Evolutionary conservation across 1,140 invertebrate species (phyloP), one percentile per base, ranked within the genome.

Genomic region (Pseudomyrmex flavicornis): DNA sequence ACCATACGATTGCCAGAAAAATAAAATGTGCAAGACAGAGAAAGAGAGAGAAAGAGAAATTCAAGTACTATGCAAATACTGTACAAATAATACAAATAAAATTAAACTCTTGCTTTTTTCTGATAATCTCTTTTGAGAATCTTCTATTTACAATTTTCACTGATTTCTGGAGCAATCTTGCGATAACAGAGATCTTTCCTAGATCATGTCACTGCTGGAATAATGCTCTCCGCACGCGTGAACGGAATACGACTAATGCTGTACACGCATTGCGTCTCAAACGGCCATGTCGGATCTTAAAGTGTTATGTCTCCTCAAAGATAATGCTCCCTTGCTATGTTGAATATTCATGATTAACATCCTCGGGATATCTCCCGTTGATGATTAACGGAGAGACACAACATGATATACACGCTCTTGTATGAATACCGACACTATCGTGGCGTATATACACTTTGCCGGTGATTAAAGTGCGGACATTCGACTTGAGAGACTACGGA

Each of bases 281-380:
- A 85, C 66, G 68, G 75, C 70, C 56, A 46, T 79, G 74, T 74
- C 72, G 68, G 70, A 82, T 61, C 66, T 75, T 72, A 89, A 90
- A 89, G 89, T 87, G 85, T 59, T 83, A 82, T 84, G 82, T 76
- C 58, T 56, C 65, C 73, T 83, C 75, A 65, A 84, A 91, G 89
- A 91, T 91, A 89, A 91, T 80, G 82, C 62, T 85, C 22, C 62
- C 73, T 62, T 58, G 35, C 63, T 58, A 50, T 13, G 15, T 50
- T 90, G 89, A 90, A 91, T 91, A 91, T 91, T 91, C 90, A 91
- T 90, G 88, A 85, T 85, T 87, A 73, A 82, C 65, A 69, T 79
- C 76, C 56, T 35, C 77, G 61, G 46, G 65, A 72, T 73, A 84
- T 50, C 35, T 35, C 35, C 7, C 35, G 76, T 70, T 50, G 54